Evolutionary conservation across 2,888 invertebrate genomes (phyloP), one percentile per base, ranked within the genome.

Genomic region (Ceramica pisi): DNA sequence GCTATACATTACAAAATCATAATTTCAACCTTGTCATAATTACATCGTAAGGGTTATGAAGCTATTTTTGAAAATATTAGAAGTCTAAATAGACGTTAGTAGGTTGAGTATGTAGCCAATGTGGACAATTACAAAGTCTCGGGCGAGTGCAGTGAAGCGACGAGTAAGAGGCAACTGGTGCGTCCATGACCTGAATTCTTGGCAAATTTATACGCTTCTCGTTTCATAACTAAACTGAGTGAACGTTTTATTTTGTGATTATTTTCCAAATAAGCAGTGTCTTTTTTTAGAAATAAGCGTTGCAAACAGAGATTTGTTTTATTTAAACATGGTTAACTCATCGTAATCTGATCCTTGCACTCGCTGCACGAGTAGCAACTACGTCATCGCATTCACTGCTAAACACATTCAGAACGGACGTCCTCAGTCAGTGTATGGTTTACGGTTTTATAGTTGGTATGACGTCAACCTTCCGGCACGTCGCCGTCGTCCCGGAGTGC

Each of bases 181-280:
- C 90, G 92, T 93, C 92, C 94, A 86, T 94, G 93, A 94, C 94
- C 93, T 90, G 92, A 93, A 94, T 94, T 92, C 92, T 92, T 92
- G 86, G 91, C 90, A 91, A 91, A 93, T 84, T 85, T 84, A 92
- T 90, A 90, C 89, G 89, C 89, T 88, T 91, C 91, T 91, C 88
- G 87, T 91, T 92, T 92, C 90, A 90, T 92, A 91, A 92, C 88
- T 87, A 88, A 89, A 89, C 87, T 71, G 83, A 87, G 86, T 87
- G 85, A 87, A 86, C 83, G 83, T 88, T 89, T 86, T 86, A 81
- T 72, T 83, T 75, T 89, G 87, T 88, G 86, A 84, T 83, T 85
- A 87, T 87, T 82, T 86, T 85, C 83, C 67, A 77, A 83, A 81
- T 75, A 79, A 55, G 67, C 53, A 16, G 31, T 62, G 31, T 59